Evolutionary conservation across 2,888 invertebrate species (phyloP).

Genomic region (Hybos culiciformis): DNA sequence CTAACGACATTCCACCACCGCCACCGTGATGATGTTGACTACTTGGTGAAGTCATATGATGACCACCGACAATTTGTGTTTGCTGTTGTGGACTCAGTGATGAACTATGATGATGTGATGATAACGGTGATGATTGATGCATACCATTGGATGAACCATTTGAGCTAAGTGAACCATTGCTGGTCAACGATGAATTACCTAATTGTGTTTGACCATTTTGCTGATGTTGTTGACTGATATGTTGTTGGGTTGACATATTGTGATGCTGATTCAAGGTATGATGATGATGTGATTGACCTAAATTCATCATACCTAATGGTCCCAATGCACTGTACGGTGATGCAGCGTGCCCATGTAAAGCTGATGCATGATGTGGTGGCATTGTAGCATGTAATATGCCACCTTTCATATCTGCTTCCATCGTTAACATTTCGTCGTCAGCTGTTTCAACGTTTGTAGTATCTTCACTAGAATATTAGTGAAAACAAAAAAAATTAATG

Average conservation of each 20-base stretch:
- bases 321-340: constrained; percentile 58
- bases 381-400: constrained; percentile 74
- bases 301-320: constrained; percentile 53
- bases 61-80: constrained; percentile 28
- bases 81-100: constrained; percentile 30
- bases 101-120: constrained; percentile 33
- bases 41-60: constrained; percentile 37
- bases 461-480: too few species aligned
- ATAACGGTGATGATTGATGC: too few species aligned
- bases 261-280: constrained; percentile 49
- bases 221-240: constrained; percentile 25
- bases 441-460: too few species aligned
- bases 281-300: constrained; percentile 49
- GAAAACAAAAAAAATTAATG: too few species aligned
- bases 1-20: constrained; percentile 16
- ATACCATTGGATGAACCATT: constrained; percentile 8
- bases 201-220: constrained; percentile 15
- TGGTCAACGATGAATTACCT: constrained; percentile 24
- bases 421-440: constrained; percentile 68
- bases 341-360: constrained; percentile 46
- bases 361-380: constrained; percentile 65
- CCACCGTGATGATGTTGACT: constrained; percentile 39
- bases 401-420: constrained; percentile 84
- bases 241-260: constrained; percentile 38
- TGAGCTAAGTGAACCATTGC: constrained; percentile 5